Evolutionary conservation across 2,888 invertebrate species (phyloP), one percentile per base, ranked within the genome.

Genomic region (Xylota sylvarum): DNA sequence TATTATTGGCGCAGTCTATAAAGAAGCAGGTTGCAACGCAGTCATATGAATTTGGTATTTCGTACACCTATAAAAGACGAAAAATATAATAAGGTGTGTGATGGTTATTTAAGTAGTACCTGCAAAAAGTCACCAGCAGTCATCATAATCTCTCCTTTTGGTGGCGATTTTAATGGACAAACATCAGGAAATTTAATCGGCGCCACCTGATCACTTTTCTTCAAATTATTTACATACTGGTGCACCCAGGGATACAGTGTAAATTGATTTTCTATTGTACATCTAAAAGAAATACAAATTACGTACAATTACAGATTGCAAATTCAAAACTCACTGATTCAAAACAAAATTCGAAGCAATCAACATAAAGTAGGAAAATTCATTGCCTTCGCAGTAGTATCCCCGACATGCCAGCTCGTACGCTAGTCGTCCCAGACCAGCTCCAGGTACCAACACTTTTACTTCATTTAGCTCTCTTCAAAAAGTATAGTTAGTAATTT

Each of bases 1-100:
- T 96, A 92, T 99, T 99, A 81, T 97, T 97, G 0, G 99, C 99
- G 90, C 99, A 99, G 93, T 99, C 99, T 74, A 99, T 97, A 92
- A 99, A 99, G 93, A 99, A 99, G 89, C 99, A 98, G 0, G 99
- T 98, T 0, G 97, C 97, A 0, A 99, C 96, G 91, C 97, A 98
- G 90, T 98, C 95, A 97, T 98, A 92, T 0, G 88, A 81, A 74
- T 90, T 81, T 0, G 90, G 89, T 0, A 88, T 89, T 87, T 90
- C 91, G 67, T 92, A 92, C 2, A 92, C 91, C 90, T 90, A n/a
- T 7, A 62, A 27, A 7, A 4, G 17, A 14, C 10, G 14, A 12
- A 6, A 4, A n/a, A 5, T 23, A 4, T 9, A 43, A 10, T 2
- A 12, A 2, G 52, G 2, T 27, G 52, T 19, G 19, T 37, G 4